Percentiles rank a stretch among this genome's conserved stretches.
phyloP scores from a whole-genome alignment of 2,888 invertebrate species.

The Synergus umbraculus region DNA sequence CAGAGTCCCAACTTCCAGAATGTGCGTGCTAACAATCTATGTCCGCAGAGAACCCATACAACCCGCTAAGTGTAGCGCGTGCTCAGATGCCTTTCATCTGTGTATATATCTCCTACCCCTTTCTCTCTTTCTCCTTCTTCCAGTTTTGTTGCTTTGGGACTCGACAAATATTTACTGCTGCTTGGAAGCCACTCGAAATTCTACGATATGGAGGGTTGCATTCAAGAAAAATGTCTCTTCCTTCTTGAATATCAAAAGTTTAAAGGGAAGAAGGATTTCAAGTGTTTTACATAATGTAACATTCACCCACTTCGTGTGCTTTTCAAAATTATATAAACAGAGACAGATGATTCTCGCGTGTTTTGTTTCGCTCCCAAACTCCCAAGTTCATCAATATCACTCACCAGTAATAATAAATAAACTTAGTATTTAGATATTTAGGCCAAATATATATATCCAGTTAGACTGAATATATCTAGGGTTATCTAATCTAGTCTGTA shows the following conservation, averaged over 20 bases:
- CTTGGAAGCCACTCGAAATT: constrained; percentile 27
- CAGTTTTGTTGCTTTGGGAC: constrained; percentile 36
- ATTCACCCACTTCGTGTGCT: not conserved
- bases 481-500: too few species aligned
- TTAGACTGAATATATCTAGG: too few species aligned
- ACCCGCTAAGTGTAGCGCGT: constrained; percentile 26
- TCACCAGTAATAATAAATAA: not conserved
- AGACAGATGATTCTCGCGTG: not conserved
- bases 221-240: constrained; percentile 11
- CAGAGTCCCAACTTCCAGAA: constrained; percentile 23
- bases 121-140: constrained; percentile 3
- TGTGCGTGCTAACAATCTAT: constrained; percentile 49
- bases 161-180: constrained; percentile 35
- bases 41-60: constrained; percentile 25
- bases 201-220: not conserved
- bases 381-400: not conserved
- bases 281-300: not conserved
- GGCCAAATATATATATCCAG: too few species aligned
- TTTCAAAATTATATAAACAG: not conserved
- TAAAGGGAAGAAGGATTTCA: not conserved
- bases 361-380: not conserved
- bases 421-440: too few species aligned
- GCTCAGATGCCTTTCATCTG: constrained; percentile 29
- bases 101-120: constrained; percentile 32
- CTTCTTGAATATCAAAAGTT: not conserved